Evolutionary conservation across 2,888 invertebrate species (phyloP).

Genomic region (Drosophila fungiperda): DNA sequence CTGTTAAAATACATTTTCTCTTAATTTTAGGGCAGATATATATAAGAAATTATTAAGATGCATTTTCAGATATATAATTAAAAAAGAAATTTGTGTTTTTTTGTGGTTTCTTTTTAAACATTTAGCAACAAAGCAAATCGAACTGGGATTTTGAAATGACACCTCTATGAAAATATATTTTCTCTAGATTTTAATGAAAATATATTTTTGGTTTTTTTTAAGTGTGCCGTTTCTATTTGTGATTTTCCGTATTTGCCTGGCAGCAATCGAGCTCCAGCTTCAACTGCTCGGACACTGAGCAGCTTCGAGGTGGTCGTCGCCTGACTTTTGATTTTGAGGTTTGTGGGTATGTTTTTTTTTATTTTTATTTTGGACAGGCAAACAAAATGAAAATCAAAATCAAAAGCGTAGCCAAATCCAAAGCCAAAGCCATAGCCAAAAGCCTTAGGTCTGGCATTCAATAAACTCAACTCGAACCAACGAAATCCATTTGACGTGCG

Average conservation of each 20-base stretch:
- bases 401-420: slow-evolving; percentile 44
- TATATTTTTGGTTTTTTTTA: background rate
- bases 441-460: slow-evolving; percentile 24
- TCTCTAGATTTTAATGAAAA: background rate
- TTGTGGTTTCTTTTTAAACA: background rate
- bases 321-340: slow-evolving; percentile 5
- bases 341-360: background rate
- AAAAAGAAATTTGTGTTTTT: background rate
- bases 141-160: background rate
- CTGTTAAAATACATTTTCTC: background rate
- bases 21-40: background rate
- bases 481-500: slow-evolving; percentile 58
- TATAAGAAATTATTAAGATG: no score
- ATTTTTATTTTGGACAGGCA: slow-evolving; percentile 35
- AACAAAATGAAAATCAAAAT: slow-evolving; percentile 41
- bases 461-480: slow-evolving; percentile 14
- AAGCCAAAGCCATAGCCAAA: slow-evolving; percentile 29
- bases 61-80: no score
- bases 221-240: slow-evolving; percentile 26
- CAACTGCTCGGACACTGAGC: slow-evolving; percentile 17
- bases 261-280: slow-evolving; percentile 34
- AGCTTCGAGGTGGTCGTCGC: slow-evolving; percentile 55
- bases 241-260: slow-evolving; percentile 49
- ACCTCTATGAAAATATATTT: background rate
- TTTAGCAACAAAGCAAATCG: background rate